Base-by-base conservation (phyloP, 1,140 invertebrate species). In the Yoshiicerus persimilis region DNA sequence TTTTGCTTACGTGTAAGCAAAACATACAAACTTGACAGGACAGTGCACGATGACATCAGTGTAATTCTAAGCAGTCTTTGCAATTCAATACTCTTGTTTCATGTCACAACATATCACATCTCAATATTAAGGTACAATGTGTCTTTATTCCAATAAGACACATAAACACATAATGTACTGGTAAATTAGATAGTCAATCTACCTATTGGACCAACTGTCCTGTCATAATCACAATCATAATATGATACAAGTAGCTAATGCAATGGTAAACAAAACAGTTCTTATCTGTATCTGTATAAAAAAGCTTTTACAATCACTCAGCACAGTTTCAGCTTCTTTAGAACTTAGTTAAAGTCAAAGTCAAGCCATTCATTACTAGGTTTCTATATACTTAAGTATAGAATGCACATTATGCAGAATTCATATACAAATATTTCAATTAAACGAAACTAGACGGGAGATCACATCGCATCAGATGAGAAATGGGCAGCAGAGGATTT, bases 401-500 rank as follows among this genome's bases (percentile, higher is more conserved):
- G n/a, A n/a, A n/a, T n/a, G n/a, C n/a, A n/a, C n/a, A n/a, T n/a
- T n/a, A n/a, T n/a, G 16, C 56, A 64, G 23, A n/a, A 25, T 23
- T n/a, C 13, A 70, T 30, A 70, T 30, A 70, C 27, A 80, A 80
- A 80, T 80, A 80, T 80, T 80, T 80, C 75, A 80, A 80, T 80
- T 80, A 80, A 80, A 34, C 20, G 32, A 36, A 80, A 80, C 75
- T 36, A 36, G 32, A 80, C 75, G 75, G 75, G 20, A 80, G 75
- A 80, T 80, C 34, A 27, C 27, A 27, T 80, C 34, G 13, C 27
- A 27, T 70, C 25, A 70, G 27, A 70, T 30, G 66, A 70, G 41
- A 47, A 47, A 66, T 66, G 56, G 56, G 20, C 20, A 64, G 56
- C 56, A 64, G 13, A 9, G 41, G 41, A 56, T 56, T 56, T 56